Evolutionary conservation across 2,113 vertebrate genomes (phyloP).

Genomic region (Syngnathus scovelli): DNA sequence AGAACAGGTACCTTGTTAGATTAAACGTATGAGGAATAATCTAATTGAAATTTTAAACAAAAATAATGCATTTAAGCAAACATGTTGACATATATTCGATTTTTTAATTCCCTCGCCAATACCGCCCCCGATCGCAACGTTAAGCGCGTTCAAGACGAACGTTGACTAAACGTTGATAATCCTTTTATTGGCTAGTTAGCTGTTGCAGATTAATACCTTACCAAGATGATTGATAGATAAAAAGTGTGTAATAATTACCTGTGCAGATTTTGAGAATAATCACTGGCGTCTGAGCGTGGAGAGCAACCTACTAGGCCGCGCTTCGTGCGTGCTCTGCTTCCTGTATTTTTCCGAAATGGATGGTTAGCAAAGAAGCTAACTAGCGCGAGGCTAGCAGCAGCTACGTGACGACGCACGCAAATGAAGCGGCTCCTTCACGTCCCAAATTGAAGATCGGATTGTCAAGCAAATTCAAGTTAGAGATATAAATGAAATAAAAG

Average conservation of each 20-base stretch:
- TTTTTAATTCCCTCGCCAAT: not conserved
- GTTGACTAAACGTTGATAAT: not conserved
- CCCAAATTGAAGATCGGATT: not conserved
- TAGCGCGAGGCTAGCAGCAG: slow-evolving; percentile 29
- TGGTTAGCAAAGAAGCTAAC: slow-evolving; percentile 34
- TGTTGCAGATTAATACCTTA: not conserved
- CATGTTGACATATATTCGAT: not conserved
- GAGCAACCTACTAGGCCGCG: slow-evolving; percentile 34
- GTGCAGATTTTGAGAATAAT: not conserved
- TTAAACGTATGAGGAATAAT: too few species aligned
- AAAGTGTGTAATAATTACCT: not conserved
- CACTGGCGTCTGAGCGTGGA: not conserved
- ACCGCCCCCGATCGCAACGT: not conserved
- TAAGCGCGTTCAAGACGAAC: not conserved
- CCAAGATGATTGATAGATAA: not conserved
- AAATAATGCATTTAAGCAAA: not conserved
- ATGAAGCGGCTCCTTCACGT: not conserved
- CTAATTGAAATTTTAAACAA: not conserved
- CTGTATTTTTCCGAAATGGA: slow-evolving; percentile 33
- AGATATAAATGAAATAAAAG: not conserved
- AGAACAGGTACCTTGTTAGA: too few species aligned
- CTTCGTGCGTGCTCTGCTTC: slow-evolving; percentile 43
- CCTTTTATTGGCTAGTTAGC: not conserved
- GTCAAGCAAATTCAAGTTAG: not conserved
- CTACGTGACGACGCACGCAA: not conserved